Percentiles rank a stretch among this genome's conserved stretches.
These are phyloP conservation scores for Synanthedon andrenaeformis DNA, from an alignment of 2,888 invertebrate species.

Conservation along the genomic window DNA sequence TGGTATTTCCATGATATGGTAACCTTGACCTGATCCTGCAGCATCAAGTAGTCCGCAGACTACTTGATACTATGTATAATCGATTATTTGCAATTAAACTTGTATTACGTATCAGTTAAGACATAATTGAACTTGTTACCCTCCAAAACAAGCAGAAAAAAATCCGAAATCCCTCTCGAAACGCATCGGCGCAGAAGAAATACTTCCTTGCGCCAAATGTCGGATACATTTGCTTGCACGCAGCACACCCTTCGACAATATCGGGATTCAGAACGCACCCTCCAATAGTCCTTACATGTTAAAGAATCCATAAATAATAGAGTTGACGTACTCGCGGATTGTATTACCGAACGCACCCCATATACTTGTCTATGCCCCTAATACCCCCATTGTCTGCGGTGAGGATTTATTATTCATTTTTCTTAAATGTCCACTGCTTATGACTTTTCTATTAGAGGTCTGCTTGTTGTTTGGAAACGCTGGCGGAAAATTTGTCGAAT, in stretches of 20 bases:
- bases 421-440: conserved; percentile 57
- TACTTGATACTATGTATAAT: no score
- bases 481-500: no score
- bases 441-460: conserved; percentile 36
- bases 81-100: neutral
- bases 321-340: conserved; percentile 64
- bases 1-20: no score
- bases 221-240: conserved; percentile 37
- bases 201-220: conserved; percentile 65
- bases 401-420: conserved; percentile 67
- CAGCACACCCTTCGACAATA: neutral
- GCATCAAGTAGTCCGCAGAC: no score
- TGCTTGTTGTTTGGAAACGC: no score
- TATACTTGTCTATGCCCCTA: conserved; percentile 58
- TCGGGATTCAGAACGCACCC: conserved; percentile 9
- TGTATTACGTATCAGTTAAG: neutral
- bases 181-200: conserved; percentile 47
- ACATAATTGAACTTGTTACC: conserved; percentile 8
- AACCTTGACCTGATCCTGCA: no score
- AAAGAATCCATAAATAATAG: conserved; percentile 71
- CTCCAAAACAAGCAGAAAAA: conserved; percentile 19
- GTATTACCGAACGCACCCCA: conserved; percentile 30
- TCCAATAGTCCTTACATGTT: conserved; percentile 62
- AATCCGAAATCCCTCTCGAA: conserved; percentile 32
- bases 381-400: conserved; percentile 64